These are phyloP conservation scores for Conus ventricosus DNA, from an alignment of 1,140 invertebrate species.

Conservation along the genomic window DNA sequence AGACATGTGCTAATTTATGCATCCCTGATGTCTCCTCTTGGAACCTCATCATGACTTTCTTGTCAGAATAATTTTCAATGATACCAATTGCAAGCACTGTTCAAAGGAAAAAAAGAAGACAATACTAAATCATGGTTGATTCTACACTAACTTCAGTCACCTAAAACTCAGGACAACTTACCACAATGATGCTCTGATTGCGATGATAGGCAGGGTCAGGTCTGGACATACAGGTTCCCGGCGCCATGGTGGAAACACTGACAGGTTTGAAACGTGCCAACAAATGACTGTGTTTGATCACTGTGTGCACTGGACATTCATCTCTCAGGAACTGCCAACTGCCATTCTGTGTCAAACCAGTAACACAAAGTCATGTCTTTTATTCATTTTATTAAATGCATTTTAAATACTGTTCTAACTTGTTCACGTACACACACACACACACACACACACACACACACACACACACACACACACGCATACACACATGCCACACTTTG, in stretches of 20 bases:
- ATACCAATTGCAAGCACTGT: no score
- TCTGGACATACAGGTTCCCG: background rate
- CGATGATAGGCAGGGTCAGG: background rate
- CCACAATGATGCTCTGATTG: background rate
- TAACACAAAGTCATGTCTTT: background rate
- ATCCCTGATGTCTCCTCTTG: no score
- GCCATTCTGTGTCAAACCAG: constrained; percentile 24
- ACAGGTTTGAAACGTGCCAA: background rate
- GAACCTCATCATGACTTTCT: no score
- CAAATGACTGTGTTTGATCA: constrained; percentile 29
- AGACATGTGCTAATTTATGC: no score
- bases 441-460: background rate
- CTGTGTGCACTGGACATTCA: constrained; percentile 24
- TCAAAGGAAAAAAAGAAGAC: no score
- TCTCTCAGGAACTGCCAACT: constrained; percentile 31
- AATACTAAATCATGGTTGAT: no score
- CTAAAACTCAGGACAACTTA: background rate
- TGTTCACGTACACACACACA: background rate
- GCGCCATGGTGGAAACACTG: background rate
- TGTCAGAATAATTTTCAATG: no score
- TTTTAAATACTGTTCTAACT: background rate
- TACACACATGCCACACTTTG: background rate
- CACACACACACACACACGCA: background rate
- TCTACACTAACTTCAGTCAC: no score
- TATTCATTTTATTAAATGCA: background rate